A percentile compares a stretch with the other conserved stretches of the same genome.
phyloP scores from a whole-genome alignment of 2,797 vertebrate species.

The Pseudocheirus occidentalis region DNA sequence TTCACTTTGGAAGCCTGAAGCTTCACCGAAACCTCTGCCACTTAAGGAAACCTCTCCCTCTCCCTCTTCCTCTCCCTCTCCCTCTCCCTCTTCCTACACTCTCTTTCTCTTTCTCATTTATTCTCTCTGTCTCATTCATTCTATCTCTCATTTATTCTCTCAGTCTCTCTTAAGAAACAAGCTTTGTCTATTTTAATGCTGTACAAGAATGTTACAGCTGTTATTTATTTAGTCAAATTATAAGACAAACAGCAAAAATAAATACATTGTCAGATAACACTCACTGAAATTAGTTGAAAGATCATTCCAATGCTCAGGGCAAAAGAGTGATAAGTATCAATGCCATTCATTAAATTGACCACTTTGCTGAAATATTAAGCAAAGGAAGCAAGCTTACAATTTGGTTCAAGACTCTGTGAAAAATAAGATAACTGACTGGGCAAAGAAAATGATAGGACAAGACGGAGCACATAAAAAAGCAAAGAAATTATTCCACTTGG shows the following conservation, averaged over 20 bases:
- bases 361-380: background rate
- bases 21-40: background rate
- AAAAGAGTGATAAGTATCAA: background rate
- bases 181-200: background rate
- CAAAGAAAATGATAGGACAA: background rate
- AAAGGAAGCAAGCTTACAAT: background rate
- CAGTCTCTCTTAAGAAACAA: background rate
- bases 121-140: background rate
- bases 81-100: no score
- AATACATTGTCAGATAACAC: background rate
- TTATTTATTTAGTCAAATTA: slow-evolving; percentile 12
- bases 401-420: background rate
- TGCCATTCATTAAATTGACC: background rate
- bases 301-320: slow-evolving; percentile 37
- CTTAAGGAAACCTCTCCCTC: background rate
- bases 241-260: slow-evolving; percentile 7
- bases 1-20: background rate
- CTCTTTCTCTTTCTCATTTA: no score
- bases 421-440: background rate
- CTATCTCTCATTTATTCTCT: no score
- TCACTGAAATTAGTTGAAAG: slow-evolving; percentile 1
- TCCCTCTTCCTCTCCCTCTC: no score
- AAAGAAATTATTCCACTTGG: background rate
- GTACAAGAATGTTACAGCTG: background rate
- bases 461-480: background rate